Percentiles rank a stretch among this genome's conserved stretches.
phyloP scores from a whole-genome alignment of 2,113 vertebrate genomes.

The Pachyramphus minor region DNA sequence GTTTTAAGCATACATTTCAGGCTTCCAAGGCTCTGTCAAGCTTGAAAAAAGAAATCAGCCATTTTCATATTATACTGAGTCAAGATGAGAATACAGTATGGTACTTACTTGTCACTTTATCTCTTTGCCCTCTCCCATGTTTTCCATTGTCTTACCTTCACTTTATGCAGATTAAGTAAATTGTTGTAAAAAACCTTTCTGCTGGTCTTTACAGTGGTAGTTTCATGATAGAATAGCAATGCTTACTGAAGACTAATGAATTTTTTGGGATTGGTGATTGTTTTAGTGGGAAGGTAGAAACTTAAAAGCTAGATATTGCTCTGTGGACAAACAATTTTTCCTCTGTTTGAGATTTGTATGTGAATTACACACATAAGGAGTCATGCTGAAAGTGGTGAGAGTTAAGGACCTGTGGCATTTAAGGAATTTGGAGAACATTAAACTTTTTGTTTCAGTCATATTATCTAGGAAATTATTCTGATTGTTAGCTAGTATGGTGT shows the following conservation, averaged over 20 bases:
- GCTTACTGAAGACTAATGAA: not conserved
- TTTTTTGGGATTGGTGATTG: not conserved
- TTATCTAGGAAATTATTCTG: not conserved
- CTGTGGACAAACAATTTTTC: not conserved
- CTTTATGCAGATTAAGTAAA: not conserved
- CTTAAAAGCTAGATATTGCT: not conserved
- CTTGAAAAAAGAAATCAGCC: not conserved
- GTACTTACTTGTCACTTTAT: not conserved
- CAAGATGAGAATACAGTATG: not conserved
- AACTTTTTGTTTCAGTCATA: not conserved
- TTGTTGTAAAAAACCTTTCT: not conserved
- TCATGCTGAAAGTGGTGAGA: not conserved
- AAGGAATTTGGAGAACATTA: not conserved
- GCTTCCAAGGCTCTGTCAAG: not conserved
- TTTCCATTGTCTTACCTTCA: not conserved
- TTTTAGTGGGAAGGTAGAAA: not conserved
- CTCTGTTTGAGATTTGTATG: not conserved
- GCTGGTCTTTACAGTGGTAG: not conserved
- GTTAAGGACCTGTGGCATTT: not conserved
- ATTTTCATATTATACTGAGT: not conserved
- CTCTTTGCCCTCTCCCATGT: not conserved
- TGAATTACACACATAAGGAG: not conserved
- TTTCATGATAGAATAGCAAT: not conserved
- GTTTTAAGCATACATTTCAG: not conserved
- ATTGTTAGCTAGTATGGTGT: not conserved